Evolutionary conservation across 2,113 vertebrate species (phyloP), one percentile per base, ranked within the genome.

Genomic region (Myotis brandtii): DNA sequence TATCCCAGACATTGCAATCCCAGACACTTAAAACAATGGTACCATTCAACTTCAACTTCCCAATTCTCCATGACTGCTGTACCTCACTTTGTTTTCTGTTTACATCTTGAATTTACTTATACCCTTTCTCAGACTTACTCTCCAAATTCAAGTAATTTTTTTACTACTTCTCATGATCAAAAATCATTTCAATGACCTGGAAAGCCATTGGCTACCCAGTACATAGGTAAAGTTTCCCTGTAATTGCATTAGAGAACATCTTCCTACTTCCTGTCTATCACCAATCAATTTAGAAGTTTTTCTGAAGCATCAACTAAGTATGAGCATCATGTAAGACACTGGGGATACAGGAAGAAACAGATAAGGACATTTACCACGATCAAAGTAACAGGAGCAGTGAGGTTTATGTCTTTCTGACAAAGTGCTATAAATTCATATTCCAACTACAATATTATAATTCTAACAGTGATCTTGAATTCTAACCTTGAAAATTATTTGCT

Each of bases 381-480:
- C 56, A 54, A 50, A 86, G 34, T 66, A 62, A 77, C 9, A 89
- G 17, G n/a, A 95, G 40, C 50, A 69, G 52, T 11, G 21, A 92
- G 56, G 23, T 54, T 77, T 76, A 17, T 50, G 20, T 50, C 59
- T 62, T 27, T 13, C 67, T 82, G 50, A 91, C n/a, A 52, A 83
- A 82, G 16, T 21, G 11, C 40, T 76, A 2, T 64, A 30, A 48
- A 8, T 20, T 70, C 32, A 77, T 20, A 69, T 73, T 86, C 67
- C 27, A 80, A 64, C 13, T 46, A 32, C 17, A 92, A 59, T 46
- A 40, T 37, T 69, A 14, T 21, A 43, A 81, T 81, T 62, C 59
- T 37, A 89, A 82, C 9, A 46, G 48, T n/a, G 67, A 46, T 82
- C n/a, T 66, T 92, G 25, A 91, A 85, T 89, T 94, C 32, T 92